Percentiles rank a stretch among this genome's conserved stretches.
These are phyloP conservation scores for Drosophila ercepeae DNA, from an alignment of 1,140 invertebrate species.

Conservation along the genomic window DNA sequence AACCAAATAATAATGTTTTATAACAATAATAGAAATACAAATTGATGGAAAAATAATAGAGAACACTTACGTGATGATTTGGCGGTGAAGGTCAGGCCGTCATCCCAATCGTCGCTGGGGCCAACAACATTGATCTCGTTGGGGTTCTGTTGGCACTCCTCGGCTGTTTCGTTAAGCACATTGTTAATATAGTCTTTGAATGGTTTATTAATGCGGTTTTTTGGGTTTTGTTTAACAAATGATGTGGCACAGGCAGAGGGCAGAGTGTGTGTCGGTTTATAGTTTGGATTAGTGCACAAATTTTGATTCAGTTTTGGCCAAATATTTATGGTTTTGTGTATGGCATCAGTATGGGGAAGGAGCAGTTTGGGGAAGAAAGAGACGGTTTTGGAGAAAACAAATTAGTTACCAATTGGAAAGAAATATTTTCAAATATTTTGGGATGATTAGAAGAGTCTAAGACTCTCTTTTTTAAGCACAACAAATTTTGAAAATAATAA, in stretches of 20 bases:
- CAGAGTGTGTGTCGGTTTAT: constrained; percentile 9
- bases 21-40: constrained; percentile 9
- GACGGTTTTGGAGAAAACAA: constrained; percentile 40
- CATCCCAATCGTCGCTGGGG: constrained; percentile 89
- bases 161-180: constrained; percentile 89
- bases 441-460: background rate
- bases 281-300: constrained; percentile 25
- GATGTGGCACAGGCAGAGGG: constrained; percentile 15
- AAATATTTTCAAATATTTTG: background rate
- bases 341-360: constrained; percentile 32
- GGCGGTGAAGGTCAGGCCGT: constrained; percentile 93
- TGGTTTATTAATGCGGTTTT: constrained; percentile 7
- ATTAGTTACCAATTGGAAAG: constrained; percentile 61
- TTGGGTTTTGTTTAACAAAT: constrained; percentile 8
- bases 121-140: constrained; percentile 79
- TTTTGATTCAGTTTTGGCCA: constrained; percentile 28
- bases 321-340: constrained; percentile 17
- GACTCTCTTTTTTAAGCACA: background rate
- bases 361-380: constrained; percentile 53
- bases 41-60: background rate
- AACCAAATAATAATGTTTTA: constrained; percentile 20
- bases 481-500: constrained; percentile 8
- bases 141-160: constrained; percentile 84
- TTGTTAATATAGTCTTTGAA: constrained; percentile 91
- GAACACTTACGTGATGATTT: constrained; percentile 91